These are phyloP conservation scores for Sebastes miniatus DNA, from an alignment of 2,797 vertebrate genomes.

Conservation along the genomic window DNA sequence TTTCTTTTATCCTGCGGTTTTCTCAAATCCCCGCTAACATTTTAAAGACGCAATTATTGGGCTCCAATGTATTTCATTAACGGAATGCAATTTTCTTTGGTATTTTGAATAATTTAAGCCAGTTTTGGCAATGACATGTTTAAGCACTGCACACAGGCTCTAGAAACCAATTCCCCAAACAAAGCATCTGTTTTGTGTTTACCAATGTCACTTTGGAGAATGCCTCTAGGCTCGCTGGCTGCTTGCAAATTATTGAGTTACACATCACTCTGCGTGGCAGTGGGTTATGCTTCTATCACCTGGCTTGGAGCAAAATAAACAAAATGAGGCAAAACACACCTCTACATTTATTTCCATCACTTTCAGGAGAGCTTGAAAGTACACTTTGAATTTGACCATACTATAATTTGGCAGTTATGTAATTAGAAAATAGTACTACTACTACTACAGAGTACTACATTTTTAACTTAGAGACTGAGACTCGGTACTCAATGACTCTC, in stretches of 20 bases:
- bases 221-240: constrained; percentile 50
- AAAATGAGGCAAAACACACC: neutral
- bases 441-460: too few relatives aligned
- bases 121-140: constrained; percentile 34
- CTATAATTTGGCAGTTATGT: neutral
- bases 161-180: constrained; percentile 38
- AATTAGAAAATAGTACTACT: neutral
- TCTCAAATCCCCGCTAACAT: neutral
- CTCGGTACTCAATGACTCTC: neutral
- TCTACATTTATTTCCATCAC: neutral
- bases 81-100: neutral
- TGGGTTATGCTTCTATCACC: constrained; percentile 20
- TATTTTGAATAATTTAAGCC: constrained; percentile 28
- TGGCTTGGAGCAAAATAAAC: constrained; percentile 33
- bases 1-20: neutral
- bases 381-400: neutral
- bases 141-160: constrained; percentile 32
- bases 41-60: neutral
- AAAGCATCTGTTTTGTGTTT: constrained; percentile 62
- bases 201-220: constrained; percentile 53
- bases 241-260: constrained; percentile 46
- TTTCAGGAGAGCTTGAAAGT: neutral
- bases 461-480: neutral
- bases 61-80: neutral
- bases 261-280: constrained; percentile 36